Evolutionary conservation across 2,797 vertebrate species (phyloP), one percentile per base, ranked within the genome.

Genomic region (Poliocrania exsul): DNA sequence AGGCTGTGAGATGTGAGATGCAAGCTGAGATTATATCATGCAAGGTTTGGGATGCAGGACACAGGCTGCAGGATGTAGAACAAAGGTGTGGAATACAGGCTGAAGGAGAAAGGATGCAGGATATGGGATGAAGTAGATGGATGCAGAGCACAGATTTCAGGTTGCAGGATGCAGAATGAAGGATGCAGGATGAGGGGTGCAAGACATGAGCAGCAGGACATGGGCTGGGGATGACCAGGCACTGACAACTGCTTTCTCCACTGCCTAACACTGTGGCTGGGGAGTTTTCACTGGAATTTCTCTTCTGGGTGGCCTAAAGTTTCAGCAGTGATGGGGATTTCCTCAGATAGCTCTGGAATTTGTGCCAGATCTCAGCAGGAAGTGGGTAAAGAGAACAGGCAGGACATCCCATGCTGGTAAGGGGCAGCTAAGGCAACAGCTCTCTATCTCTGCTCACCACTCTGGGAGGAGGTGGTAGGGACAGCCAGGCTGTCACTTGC

Each of bases 251-350:
- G 2, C 47, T 81, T 81, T 70, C 46, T 26, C 38, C 28, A 11
- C 9, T 66, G 81, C 25, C 54, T 46, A 7, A 7, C 0, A 2
- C 24, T 54, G 73, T 25, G 54, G 54, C 26, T 47, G 35, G 40
- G 91, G 56, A 84, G 18, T 77, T 96, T 93, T 77, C 56, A 26
- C 37, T 35, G 62, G 86, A 19, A 87, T 92, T 95, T 92, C 51
- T 92, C 66, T 77, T 87, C 66, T 81, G 47, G 14, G 74, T 62
- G 51, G 78, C 44, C 58, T 79, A 62, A 79, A 62, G 28, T 70
- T 86, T 88, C 77, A 79, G 13, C 54, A 84, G 26, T 42, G 73
- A 61, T 4, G 26, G 79, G 86, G 71, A 82, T 85, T 95, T 96
- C 78, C 86, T 79, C 35, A 50, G 73, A 71, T 4, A 67, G 25